Base-by-base conservation (phyloP, 1,140 invertebrate species). In the Rhynchophorus ferrugineus region DNA sequence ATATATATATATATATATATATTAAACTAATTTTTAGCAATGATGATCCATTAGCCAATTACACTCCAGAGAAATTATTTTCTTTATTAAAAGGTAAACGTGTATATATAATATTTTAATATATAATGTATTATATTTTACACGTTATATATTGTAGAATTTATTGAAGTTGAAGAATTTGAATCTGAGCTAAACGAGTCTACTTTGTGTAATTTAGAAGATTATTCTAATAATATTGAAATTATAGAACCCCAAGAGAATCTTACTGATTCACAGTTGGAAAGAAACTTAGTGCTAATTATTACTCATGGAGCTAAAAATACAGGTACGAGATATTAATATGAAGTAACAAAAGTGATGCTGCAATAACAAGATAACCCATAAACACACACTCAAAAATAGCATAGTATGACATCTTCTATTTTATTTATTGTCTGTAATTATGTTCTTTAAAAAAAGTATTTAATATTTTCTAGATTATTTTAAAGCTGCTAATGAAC, bases 241-340 rank as follows among this genome's bases (percentile, higher is more conserved):
- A 48, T 50, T 34, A 21, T 50, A 5, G 46, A 49, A 34, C 39
- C 54, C n/a, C 13, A 19, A 19, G 2, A 34, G 0, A 50, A 45
- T 22, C 1, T 11, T 1, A 8, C 14, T 5, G 9, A 14, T 9
- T 34, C 33, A 6, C 22, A 41, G 17, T 3, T 19, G 18, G 48
- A 39, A 38, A 49, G 20, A 35, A 56, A 58, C 37, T 62, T 60
- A 7, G 38, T 65, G 17, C 39, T 65, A 33, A 45, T 67, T 13
- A 57, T 67, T 33, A 64, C 66, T 41, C 60, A 66, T 52, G 65
- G 65, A 22, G 51, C 54, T 17, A 62, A 61, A 7, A 36, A 46
- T 14, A 63, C 65, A 48, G 49, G 65, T 63, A 54, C 21, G 13
- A 1, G 38, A 14, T 47, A 29, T 2, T 7, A 14, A 38, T 2